Conservation (phyloP, 2,797 vertebrate genomes). For the Brachyalestes nurse region DNA sequence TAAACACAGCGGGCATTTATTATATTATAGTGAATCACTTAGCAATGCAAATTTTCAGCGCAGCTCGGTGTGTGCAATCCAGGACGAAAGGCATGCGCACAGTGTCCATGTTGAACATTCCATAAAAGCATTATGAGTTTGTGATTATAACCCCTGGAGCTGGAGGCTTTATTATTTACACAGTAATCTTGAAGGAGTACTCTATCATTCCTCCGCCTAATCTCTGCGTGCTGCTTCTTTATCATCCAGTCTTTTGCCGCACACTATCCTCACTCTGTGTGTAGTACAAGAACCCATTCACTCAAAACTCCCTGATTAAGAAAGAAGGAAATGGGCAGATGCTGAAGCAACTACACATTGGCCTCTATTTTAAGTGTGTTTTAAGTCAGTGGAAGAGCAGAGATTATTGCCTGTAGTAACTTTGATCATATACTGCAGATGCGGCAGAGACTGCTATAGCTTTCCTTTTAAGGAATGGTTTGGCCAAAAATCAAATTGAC, state of each 20-base stretch:
- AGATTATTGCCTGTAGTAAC: neutral
- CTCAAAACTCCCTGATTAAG: neutral
- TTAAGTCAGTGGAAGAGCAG: neutral
- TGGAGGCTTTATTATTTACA: neutral
- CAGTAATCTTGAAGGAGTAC: neutral
- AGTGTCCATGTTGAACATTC: neutral
- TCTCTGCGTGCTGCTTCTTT: no score
- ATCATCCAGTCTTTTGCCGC: neutral
- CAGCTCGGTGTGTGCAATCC: neutral
- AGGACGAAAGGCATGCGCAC: neutral
- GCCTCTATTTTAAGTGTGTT: neutral
- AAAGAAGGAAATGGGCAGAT: neutral
- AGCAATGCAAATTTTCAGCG: no score
- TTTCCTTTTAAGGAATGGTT: no score
- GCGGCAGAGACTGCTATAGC: neutral
- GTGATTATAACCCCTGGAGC: neutral
- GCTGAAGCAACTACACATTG: neutral
- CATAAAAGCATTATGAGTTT: neutral
- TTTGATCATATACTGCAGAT: neutral
- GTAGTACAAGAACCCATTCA: neutral
- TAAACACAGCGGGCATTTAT: neutral
- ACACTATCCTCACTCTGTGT: neutral
- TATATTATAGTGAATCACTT: no score
- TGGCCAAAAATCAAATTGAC: no score
- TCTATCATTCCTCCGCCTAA: neutral